Percentiles rank a stretch among this genome's conserved stretches.
These are phyloP conservation scores for Lepidocolaptes lacrymiger DNA, from an alignment of 2,797 vertebrate species.

Conservation along the genomic window DNA sequence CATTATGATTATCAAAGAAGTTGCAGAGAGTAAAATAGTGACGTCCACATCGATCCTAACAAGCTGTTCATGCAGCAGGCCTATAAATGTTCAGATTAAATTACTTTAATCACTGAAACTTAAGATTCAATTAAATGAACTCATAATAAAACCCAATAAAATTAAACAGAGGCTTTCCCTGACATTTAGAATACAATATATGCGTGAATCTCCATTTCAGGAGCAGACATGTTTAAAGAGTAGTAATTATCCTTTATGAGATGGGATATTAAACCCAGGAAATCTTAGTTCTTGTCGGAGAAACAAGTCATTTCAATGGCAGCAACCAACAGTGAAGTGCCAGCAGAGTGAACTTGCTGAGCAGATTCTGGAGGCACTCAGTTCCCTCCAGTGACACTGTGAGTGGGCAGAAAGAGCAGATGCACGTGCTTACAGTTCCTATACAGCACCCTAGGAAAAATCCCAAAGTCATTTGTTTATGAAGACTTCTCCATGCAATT, in stretches of 20 bases:
- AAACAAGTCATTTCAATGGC: background rate
- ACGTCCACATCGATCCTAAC: background rate
- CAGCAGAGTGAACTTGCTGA: background rate
- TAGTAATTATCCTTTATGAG: slow-evolving; percentile 55
- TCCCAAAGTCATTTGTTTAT: background rate
- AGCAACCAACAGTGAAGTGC: background rate
- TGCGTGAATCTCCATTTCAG: slow-evolving; percentile 5
- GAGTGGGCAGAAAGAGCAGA: background rate
- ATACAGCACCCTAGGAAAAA: background rate
- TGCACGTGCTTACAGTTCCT: fast-evolving
- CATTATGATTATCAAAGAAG: background rate
- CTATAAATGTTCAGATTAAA: slow-evolving; percentile 19
- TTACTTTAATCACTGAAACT: slow-evolving; percentile 57
- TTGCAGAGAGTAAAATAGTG: background rate
- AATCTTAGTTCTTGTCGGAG: background rate
- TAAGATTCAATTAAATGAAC: slow-evolving; percentile 63
- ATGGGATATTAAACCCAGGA: slow-evolving; percentile 14
- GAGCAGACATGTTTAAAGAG: slow-evolving; percentile 38
- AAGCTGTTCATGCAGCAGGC: slow-evolving; percentile 11
- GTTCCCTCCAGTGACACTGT: background rate
- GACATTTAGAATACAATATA: slow-evolving; percentile 62
- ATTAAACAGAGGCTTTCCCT: slow-evolving; percentile 1
- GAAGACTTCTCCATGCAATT: background rate
- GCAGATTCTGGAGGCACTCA: background rate
- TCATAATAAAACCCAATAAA: slow-evolving; percentile 39